A percentile compares a stretch with the other conserved stretches of the same genome.
These are phyloP conservation scores for Tricholauxania praeusta DNA, from an alignment of 2,888 invertebrate species.

Conservation along the genomic window DNA sequence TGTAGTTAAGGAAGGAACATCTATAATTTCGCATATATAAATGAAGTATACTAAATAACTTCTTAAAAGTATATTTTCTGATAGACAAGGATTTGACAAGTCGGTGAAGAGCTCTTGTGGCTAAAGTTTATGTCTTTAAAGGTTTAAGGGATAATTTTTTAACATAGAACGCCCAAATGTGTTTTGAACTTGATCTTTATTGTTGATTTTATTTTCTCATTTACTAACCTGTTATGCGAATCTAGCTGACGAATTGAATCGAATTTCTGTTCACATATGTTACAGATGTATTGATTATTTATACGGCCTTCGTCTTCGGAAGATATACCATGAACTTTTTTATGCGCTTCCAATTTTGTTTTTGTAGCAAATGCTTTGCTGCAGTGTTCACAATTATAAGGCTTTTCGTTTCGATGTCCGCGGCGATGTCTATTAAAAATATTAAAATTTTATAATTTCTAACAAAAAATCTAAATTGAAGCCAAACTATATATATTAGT, in stretches of 20 bases:
- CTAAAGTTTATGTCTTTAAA: too few species aligned
- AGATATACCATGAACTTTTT: conserved; percentile 41
- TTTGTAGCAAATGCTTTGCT: conserved; percentile 50
- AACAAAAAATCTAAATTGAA: too few species aligned
- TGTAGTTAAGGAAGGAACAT: too few species aligned
- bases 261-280: conserved; percentile 47
- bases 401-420: conserved; percentile 50
- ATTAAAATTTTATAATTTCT: conserved; percentile 3
- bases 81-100: too few species aligned
- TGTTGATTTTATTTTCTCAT: neutral
- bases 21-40: too few species aligned
- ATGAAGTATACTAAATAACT: too few species aligned
- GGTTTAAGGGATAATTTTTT: too few species aligned
- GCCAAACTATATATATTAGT: too few species aligned
- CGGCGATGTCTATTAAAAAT: conserved; percentile 53
- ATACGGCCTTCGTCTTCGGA: conserved; percentile 33
- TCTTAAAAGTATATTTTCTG: too few species aligned
- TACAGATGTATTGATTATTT: conserved; percentile 41
- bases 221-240: conserved; percentile 48
- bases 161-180: too few species aligned
- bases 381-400: conserved; percentile 55
- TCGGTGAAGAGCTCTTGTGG: too few species aligned
- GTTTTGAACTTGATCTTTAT: neutral
- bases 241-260: conserved; percentile 45
- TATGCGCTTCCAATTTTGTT: conserved; percentile 51